Evolutionary conservation across 2,113 vertebrate species (phyloP), one percentile per base, ranked within the genome.

Genomic region (Willisornis vidua): DNA sequence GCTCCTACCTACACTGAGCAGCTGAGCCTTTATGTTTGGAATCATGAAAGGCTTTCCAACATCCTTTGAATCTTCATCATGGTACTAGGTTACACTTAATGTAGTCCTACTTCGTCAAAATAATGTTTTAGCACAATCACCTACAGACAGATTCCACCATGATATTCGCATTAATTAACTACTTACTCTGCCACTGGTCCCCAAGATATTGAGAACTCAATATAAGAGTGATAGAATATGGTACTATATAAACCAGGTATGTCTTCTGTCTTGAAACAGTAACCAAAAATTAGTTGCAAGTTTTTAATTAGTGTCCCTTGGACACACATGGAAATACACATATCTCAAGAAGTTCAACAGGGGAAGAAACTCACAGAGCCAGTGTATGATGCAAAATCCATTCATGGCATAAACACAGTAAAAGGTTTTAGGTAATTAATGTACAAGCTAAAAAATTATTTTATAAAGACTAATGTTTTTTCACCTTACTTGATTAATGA

Each of bases 361-460:
- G 8, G n/a, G 61, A 90, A 35, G 25, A 61, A 12, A 12, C 26
- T 70, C 5, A 2, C 0, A 1, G 12, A 72, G 5, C 1, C 19
- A 49, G 7, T 12, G 7, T 62, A 33, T 52, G 19, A 46, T 46
- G 18, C 3, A 37, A 87, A 63, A 8, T 52, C 10, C 26, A 25
- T 63, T 71, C 8, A 12, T 31, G 12, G 3, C 35, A 68, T 35
- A 82, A 93, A 51, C 12, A 63, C 5, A 59, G 4, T 35, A 29
- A 5, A n/a, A 8, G 3, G 51, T 67, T 74, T 82, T 41, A 67
- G 7, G 22, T 33, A 85, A 85, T 48, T 31, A 68, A 68, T 13
- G 61, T 4, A 5, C 16, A 79, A 82, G 9, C 67, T 12, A 9
- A 37, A 65, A 46, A 51, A n/a, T 0, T 65, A 41, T 49, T 81